Conservation (phyloP, 2,888 invertebrate genomes). For the Marasmarcha lunaedactyla region DNA sequence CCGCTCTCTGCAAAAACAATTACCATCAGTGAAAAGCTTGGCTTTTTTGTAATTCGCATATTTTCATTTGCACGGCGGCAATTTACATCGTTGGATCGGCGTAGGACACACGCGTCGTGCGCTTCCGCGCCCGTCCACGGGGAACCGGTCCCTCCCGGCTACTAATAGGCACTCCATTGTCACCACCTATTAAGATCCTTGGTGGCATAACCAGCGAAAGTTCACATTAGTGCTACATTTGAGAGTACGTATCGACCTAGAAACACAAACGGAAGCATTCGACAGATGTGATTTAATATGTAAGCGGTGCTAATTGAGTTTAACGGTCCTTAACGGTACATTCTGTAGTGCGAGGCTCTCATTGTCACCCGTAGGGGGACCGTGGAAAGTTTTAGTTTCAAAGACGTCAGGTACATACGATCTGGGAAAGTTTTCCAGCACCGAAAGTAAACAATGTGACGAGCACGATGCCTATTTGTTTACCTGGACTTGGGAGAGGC, state of each 20-base stretch:
- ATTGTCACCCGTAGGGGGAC: constrained; percentile 7
- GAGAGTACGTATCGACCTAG: constrained; percentile 14
- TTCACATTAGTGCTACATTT: constrained; percentile 13
- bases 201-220: constrained; percentile 23
- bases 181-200: constrained; percentile 29
- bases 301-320: constrained; percentile 18
- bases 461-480: constrained; percentile 18
- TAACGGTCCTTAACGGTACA: constrained; percentile 12
- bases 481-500: constrained; percentile 16
- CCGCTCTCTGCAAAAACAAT: too few relatives aligned
- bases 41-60: neutral
- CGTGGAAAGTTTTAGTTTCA: constrained; percentile 28
- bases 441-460: constrained; percentile 12
- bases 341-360: constrained; percentile 16
- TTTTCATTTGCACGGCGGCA: neutral
- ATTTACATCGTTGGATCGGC: neutral
- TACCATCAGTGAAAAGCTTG: too few relatives aligned
- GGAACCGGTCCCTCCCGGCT: constrained; percentile 19
- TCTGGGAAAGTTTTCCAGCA: constrained; percentile 10
- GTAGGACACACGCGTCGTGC: constrained; percentile 5
- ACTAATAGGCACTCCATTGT: constrained; percentile 33
- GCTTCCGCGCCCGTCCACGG: constrained; percentile 9
- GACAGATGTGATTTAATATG: constrained; percentile 14
- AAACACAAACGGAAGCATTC: constrained; percentile 13
- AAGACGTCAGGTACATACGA: constrained; percentile 20